Conservation (phyloP, 2,113 vertebrate genomes). For the Vulpes lagopus region DNA sequence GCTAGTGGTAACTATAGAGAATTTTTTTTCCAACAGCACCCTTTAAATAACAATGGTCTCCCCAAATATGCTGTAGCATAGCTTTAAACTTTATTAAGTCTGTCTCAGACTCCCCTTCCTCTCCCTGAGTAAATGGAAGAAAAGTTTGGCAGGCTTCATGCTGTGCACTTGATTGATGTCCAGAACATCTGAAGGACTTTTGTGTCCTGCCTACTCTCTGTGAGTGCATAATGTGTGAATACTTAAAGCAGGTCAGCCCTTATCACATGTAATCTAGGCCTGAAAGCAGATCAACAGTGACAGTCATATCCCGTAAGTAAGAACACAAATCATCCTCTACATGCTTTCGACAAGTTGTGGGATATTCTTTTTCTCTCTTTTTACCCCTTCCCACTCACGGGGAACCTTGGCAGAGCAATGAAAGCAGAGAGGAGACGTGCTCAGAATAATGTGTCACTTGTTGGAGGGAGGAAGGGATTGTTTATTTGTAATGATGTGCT, state of each 20-base stretch:
- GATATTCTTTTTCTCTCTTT: slow-evolving; percentile 78
- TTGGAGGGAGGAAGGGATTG: slow-evolving; percentile 77
- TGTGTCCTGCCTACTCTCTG: slow-evolving; percentile 91
- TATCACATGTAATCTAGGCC: slow-evolving; percentile 92
- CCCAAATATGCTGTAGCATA: slow-evolving; percentile 86
- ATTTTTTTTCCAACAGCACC: slow-evolving; percentile 73
- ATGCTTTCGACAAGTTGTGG: slow-evolving; percentile 80
- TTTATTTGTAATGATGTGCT: slow-evolving; percentile 83
- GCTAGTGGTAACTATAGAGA: slow-evolving; percentile 84
- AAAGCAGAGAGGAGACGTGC: slow-evolving; percentile 88
- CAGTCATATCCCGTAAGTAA: slow-evolving; percentile 87
- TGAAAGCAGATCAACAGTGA: slow-evolving; percentile 91
- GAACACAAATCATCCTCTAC: slow-evolving; percentile 88
- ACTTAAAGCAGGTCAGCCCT: slow-evolving; percentile 91
- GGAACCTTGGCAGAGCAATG: slow-evolving; percentile 88
- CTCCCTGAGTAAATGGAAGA: slow-evolving; percentile 86
- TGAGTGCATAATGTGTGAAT: slow-evolving; percentile 91
- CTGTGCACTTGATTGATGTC: slow-evolving; percentile 93
- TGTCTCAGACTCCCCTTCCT: slow-evolving; percentile 84
- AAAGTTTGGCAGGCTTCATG: slow-evolving; percentile 90
- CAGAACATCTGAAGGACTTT: slow-evolving; percentile 93
- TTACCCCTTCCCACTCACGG: slow-evolving; percentile 75
- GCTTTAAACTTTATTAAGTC: slow-evolving; percentile 91
- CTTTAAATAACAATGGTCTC: slow-evolving; percentile 84
- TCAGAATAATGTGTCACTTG: slow-evolving; percentile 86